Conservation (phyloP, 1,140 invertebrate species). For the Mizuhopecten yessoensis region DNA sequence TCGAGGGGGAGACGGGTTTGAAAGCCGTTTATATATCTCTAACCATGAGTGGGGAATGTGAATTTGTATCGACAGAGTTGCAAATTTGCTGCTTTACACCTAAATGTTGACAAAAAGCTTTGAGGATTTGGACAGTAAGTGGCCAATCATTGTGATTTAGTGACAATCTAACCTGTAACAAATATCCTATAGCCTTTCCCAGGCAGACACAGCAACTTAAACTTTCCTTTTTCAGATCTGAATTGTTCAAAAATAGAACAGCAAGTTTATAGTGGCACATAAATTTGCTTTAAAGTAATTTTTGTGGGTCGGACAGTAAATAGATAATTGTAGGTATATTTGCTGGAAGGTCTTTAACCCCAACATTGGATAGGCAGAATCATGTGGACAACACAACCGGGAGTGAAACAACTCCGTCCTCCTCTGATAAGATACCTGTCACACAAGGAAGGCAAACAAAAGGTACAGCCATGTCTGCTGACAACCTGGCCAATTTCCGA, state of each 20-base stretch:
- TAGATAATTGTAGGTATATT: constrained; percentile 29
- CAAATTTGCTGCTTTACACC: background rate
- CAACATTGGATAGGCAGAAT: background rate
- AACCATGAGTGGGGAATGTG: background rate
- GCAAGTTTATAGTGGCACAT: background rate
- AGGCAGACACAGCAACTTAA: background rate
- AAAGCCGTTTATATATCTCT: constrained; percentile 27
- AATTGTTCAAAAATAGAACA: background rate
- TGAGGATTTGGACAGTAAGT: constrained; percentile 15
- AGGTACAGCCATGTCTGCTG: background rate
- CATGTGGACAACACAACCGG: background rate
- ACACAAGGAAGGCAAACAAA: background rate
- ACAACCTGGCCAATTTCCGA: background rate
- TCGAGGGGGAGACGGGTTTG: background rate
- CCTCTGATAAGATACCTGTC: background rate
- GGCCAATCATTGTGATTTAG: background rate
- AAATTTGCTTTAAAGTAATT: background rate
- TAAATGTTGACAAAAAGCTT: constrained; percentile 39
- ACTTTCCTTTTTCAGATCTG: background rate
- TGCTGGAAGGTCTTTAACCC: background rate
- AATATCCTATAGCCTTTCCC: constrained; percentile 8
- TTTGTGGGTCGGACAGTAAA: background rate
- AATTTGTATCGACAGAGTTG: constrained; percentile 4
- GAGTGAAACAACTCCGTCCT: background rate
- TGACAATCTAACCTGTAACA: constrained; percentile 7